Conservation (phyloP, 2,113 vertebrate genomes). For the Dromaius novaehollandiae region DNA sequence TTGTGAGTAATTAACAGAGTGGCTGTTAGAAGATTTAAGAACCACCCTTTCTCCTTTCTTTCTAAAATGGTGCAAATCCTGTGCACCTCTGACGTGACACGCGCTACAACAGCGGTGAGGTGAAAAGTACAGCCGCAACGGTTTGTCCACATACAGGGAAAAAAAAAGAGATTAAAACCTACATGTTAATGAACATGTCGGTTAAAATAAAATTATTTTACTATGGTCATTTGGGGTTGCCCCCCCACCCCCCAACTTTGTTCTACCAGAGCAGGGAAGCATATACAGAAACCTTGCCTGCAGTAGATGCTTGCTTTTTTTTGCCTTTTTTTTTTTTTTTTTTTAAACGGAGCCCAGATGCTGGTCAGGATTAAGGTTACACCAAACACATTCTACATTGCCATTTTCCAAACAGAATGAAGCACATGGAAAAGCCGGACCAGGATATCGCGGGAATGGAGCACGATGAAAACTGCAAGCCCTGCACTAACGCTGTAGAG, state of each 20-base stretch:
- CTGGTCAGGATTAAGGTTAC: conserved; percentile 76
- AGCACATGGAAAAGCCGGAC: conserved; percentile 73
- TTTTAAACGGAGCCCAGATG: conserved; percentile 62
- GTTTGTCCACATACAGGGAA: background rate
- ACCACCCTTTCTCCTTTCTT: background rate
- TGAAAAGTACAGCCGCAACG: background rate
- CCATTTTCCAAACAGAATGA: conserved; percentile 77
- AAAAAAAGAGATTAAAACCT: background rate
- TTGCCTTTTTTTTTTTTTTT: background rate
- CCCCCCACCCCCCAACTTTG: background rate
- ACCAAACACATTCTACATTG: conserved; percentile 75
- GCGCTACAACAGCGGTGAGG: background rate
- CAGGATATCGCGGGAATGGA: conserved; percentile 64
- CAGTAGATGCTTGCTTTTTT: background rate
- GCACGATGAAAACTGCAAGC: conserved; percentile 41
- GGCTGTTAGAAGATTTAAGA: conserved; percentile 8
- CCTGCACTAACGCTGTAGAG: conserved; percentile 12
- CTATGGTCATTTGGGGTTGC: background rate
- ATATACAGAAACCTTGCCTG: conserved; percentile 46
- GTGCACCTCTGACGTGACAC: background rate
- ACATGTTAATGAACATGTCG: background rate
- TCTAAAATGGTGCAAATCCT: background rate
- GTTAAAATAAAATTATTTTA: background rate
- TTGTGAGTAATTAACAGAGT: conserved; percentile 11
- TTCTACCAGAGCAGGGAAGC: conserved; percentile 8